Conservation (phyloP, 2,888 invertebrate genomes). For the Syritta pipiens region DNA sequence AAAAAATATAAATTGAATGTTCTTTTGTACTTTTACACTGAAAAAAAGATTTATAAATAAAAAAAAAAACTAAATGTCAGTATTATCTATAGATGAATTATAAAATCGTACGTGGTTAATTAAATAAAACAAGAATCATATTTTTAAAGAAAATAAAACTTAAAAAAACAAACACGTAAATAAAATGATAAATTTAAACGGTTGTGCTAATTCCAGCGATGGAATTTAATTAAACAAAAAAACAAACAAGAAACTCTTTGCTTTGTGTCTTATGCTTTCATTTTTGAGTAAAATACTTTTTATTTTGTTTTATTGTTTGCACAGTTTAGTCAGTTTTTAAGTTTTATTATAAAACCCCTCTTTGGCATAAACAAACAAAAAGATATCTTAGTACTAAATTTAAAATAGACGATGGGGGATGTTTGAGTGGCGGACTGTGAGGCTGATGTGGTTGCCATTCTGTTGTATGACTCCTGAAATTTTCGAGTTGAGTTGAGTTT, state of each 20-base stretch:
- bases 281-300: conserved; percentile 1
- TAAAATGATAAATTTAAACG: conserved; percentile 59
- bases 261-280: conserved; percentile 8
- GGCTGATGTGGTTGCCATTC: not conserved
- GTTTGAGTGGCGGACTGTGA: not conserved
- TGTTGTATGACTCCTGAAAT: too few relatives aligned
- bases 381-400: conserved; percentile 44
- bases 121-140: conserved; percentile 28
- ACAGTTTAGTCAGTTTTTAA: conserved; percentile 19
- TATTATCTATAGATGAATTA: conserved; percentile 61
- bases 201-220: conserved; percentile 67
- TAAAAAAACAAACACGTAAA: conserved; percentile 42
- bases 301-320: not conserved
- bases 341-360: conserved; percentile 3
- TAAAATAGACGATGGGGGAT: not conserved
- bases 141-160: conserved; percentile 35
- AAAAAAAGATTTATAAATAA: conserved; percentile 48
- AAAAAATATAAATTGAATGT: conserved; percentile 59
- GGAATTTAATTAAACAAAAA: conserved; percentile 44
- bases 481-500: too few relatives aligned
- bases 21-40: conserved; percentile 70
- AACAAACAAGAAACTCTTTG: conserved; percentile 8
- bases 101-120: conserved; percentile 20
- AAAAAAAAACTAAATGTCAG: conserved; percentile 56
- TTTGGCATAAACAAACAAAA: conserved; percentile 45